Evolutionary conservation across 2,797 vertebrate genomes (phyloP), one percentile per base, ranked within the genome.

Genomic region (Leuciscus waleckii): DNA sequence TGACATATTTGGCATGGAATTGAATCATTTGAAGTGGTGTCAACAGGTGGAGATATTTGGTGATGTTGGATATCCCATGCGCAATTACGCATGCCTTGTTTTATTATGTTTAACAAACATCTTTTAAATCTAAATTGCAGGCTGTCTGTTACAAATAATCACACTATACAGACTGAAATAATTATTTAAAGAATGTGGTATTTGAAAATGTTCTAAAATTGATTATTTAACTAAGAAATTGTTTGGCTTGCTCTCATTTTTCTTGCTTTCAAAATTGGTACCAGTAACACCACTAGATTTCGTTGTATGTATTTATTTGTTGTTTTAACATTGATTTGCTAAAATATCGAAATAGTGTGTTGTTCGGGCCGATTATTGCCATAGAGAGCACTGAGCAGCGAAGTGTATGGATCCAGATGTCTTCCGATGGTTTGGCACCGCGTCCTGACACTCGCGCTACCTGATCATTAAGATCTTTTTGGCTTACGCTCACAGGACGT

Each of bases 391-490:
- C 35, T 35, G 35, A 5, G 5, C 35, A 13, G n/a, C 2, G 68
- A 58, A 75, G 81, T 39, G 71, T 82, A 43, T 85, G 21, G 69
- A 88, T 77, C 82, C 86, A 88, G 85, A 87, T 89, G 88, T 83
- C 67, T 58, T 89, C 69, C 79, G 51, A 73, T 85, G 88, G 85
- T 84, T 89, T 87, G 88, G 88, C 88, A 87, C 46, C 39, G 76
- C 19, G 46, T 81, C 37, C 43, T 69, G 58, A 17, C 75, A 75
- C 76, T 46, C 10, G 63, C 76, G 17, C 84, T 86, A 89, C 86
- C 86, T 89, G 81, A 77, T 89, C 81, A 89, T 87, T 87, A 89
- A 85, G 81, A 43, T 81, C 54, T 79, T 80, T 78, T 63, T 85
- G 86, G 88, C 88, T 83, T 39, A 29, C 46, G 17, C 39, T 83